Base-by-base conservation (phyloP, 37 sponge, comb jelly and placozoan genomes). In the Ephydatia muelleri region DNA sequence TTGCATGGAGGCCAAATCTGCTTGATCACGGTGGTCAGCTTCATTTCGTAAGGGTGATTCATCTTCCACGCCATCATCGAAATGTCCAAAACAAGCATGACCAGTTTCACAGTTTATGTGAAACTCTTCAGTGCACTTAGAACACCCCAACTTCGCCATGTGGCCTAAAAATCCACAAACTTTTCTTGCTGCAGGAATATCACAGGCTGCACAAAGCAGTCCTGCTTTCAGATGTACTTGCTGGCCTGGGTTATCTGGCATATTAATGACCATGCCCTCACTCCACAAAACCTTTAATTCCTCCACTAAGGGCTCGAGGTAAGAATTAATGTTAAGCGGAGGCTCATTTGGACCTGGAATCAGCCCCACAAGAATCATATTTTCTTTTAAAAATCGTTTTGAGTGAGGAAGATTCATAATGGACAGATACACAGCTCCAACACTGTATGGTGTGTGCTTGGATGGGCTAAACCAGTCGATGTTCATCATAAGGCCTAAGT, bases 131-230 rank as follows among this genome's bases (percentile, higher is more conserved):
- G 49, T 25, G 69, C 85, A 84, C 32, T 76, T 75, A n/a, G 77
- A 68, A 43, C 85, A 84, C 32, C 84, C 84, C 33, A 75, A 49
- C 21, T 38, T 84, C 49, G 84, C 84, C 27, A 31, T 76, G 38
- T 84, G 77, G 32, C 84, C 69, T 21, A 84, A 36, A 75, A 84
- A 84, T 66, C 77, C 84, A 33, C 84, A 84, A 27, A 40, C 38
- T 74, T 75, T 84, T 34, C 84, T 25, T 26, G 75, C 75, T 35
- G 75, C 47, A 43, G 75, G n/a, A 8, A 72, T 30, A 33, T 74
- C 75, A 32, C 75, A 74, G 25, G 34, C 36, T 33, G 16, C 75
- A 33, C 75, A 28, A 4, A n/a, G n/a, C n/a, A n/a, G n/a, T n/a
- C n/a, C n/a, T n/a, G n/a, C n/a, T n/a, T n/a, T n/a, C n/a, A n/a